Conservation (phyloP, 2,888 invertebrate species). For the Epiperipatus broadwayi region DNA sequence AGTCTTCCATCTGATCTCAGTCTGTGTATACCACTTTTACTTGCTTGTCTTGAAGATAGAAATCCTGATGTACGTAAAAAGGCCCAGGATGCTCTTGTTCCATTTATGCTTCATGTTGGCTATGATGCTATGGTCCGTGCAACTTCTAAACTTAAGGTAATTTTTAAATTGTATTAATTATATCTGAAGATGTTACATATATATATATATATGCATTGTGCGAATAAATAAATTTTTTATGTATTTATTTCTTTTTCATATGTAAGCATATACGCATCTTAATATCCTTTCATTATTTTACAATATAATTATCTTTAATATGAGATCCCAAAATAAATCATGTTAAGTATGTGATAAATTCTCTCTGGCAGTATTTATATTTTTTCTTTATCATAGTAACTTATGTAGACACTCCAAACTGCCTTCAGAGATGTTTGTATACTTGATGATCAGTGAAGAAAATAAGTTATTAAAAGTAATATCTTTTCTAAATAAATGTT, state of each 20-base stretch:
- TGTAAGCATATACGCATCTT: slow-evolving; percentile 6
- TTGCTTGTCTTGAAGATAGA: slow-evolving; percentile 67
- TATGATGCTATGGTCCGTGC: slow-evolving; percentile 56
- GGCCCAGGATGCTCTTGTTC: slow-evolving; percentile 67
- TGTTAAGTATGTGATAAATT: too few species aligned
- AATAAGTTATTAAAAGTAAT: too few species aligned
- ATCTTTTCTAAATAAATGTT: too few species aligned
- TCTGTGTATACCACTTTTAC: slow-evolving; percentile 53
- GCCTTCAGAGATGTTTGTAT: too few species aligned
- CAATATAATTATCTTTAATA: too few species aligned
- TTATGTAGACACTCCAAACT: too few species aligned
- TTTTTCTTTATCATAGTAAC: too few species aligned
- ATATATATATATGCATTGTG: slow-evolving; percentile 1
- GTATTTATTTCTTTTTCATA: slow-evolving; percentile 9
- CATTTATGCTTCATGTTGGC: slow-evolving; percentile 78
- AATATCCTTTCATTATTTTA: too few species aligned
- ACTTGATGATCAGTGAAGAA: too few species aligned
- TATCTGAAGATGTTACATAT: background rate
- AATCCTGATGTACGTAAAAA: slow-evolving; percentile 76
- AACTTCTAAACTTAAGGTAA: slow-evolving; percentile 55
- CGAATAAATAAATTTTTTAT: slow-evolving; percentile 8
- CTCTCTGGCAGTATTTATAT: too few species aligned
- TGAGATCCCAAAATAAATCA: too few species aligned
- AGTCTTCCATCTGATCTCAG: slow-evolving; percentile 64
- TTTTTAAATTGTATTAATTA: background rate